Percentiles rank a stretch among this genome's conserved stretches.
Evolutionary conservation across 2,888 invertebrate genomes (phyloP).

Genomic region (Acanthacorydalis orientalis): DNA sequence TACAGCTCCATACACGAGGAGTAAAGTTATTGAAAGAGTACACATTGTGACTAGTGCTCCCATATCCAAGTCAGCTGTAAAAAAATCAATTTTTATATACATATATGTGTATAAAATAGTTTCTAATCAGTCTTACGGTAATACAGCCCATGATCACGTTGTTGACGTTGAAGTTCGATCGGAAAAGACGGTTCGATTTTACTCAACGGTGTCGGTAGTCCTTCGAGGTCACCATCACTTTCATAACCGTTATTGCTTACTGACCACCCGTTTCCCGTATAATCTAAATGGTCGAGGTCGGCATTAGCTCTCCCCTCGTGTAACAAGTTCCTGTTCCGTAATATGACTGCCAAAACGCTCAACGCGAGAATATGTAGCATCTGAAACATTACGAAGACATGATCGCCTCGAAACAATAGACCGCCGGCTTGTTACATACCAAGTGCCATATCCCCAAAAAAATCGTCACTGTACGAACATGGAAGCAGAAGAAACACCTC

Average conservation of each 20-base stretch:
- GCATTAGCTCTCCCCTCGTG: constrained; percentile 21
- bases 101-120: neutral
- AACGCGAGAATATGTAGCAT: constrained; percentile 59
- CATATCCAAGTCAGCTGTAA: constrained; percentile 64
- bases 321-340: constrained; percentile 54
- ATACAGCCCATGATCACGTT: constrained; percentile 45
- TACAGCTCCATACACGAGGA: constrained; percentile 74
- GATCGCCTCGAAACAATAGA: neutral
- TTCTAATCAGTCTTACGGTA: constrained; percentile 37
- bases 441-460: constrained; percentile 71
- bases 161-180: constrained; percentile 31
- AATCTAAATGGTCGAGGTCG: constrained; percentile 29
- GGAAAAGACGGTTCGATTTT: constrained; percentile 45
- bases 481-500: constrained; percentile 66
- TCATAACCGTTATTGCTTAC: constrained; percentile 26
- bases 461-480: constrained; percentile 69
- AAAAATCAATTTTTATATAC: constrained; percentile 7
- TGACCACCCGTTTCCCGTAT: neutral
- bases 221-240: constrained; percentile 26
- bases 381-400: constrained; percentile 31
- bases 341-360: constrained; percentile 54
- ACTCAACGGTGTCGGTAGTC: constrained; percentile 53
- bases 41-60: constrained; percentile 66
- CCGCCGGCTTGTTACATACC: constrained; percentile 33
- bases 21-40: constrained; percentile 63